phyloP scores from a whole-genome alignment of 2,797 vertebrate species.

The Myotis planiceps region DNA sequence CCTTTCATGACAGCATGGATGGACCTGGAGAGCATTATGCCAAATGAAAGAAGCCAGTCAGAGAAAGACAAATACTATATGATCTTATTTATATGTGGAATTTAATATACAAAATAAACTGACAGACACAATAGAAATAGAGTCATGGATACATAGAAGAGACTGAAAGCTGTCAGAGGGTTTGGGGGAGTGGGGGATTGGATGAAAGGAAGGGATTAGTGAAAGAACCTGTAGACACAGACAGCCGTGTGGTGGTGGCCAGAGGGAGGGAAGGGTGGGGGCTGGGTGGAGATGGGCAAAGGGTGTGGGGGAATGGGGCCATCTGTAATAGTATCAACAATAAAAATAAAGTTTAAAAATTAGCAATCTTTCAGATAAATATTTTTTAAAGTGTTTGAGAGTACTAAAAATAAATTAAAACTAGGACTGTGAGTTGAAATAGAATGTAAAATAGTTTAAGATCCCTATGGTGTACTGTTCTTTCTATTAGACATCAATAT shows the following conservation, averaged over 20 bases:
- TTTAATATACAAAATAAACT: no score
- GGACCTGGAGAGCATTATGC: no score
- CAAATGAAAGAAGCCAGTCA: no score
- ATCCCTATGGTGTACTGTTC: background rate
- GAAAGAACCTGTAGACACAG: background rate
- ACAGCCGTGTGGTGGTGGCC: background rate
- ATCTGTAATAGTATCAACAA: background rate
- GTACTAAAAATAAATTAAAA: background rate
- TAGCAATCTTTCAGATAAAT: background rate
- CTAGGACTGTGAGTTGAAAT: background rate
- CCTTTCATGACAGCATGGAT: no score
- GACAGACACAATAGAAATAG: background rate
- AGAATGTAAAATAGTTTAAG: constrained; percentile 10
- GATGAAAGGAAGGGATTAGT: background rate
- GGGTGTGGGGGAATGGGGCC: background rate
- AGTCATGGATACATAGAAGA: background rate
- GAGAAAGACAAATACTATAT: no score
- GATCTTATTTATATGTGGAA: no score
- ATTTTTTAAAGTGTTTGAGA: background rate
- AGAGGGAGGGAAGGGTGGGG: background rate
- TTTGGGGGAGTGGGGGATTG: background rate
- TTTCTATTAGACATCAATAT: background rate
- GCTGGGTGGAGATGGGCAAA: background rate
- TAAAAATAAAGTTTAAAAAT: background rate
- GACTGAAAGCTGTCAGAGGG: background rate